phyloP scores from a whole-genome alignment of 2,113 vertebrate genomes.

The Percopsis transmontana region DNA sequence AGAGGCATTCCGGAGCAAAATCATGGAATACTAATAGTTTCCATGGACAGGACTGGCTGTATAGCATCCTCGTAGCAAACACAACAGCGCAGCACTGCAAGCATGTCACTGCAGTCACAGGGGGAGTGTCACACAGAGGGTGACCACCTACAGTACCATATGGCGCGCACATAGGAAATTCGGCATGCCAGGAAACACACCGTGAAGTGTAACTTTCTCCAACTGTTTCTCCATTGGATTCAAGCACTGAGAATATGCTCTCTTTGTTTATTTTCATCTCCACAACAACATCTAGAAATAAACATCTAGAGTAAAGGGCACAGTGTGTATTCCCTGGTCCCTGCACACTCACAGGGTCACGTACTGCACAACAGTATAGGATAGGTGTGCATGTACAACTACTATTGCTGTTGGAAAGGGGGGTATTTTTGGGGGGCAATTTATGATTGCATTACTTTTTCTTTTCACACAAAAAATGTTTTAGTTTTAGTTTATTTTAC shows the following conservation, averaged over 20 bases:
- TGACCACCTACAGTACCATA: conserved; percentile 22
- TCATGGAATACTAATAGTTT: conserved; percentile 64
- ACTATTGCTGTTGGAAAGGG: too few species aligned
- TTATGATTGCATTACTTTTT: too few species aligned
- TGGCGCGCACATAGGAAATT: conserved; percentile 41
- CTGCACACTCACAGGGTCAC: too few species aligned
- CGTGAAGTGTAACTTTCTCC: conserved; percentile 27
- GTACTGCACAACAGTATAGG: too few species aligned
- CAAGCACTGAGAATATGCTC: conserved; percentile 30
- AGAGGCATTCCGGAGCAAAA: conserved; percentile 45
- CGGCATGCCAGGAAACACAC: conserved; percentile 51
- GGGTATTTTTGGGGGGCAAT: too few species aligned
- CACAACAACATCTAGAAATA: conserved; percentile 24
- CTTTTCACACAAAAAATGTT: too few species aligned
- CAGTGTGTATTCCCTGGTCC: not conserved
- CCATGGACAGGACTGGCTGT: conserved; percentile 68
- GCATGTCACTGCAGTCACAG: conserved; percentile 49
- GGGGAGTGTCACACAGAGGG: conserved; percentile 24
- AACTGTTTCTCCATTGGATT: conserved; percentile 24
- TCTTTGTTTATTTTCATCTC: conserved; percentile 39
- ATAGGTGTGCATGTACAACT: too few species aligned
- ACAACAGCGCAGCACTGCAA: conserved; percentile 49
- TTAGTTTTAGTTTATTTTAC: too few species aligned
- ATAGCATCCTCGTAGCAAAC: conserved; percentile 49
- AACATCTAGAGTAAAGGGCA: not conserved